These are phyloP conservation scores for Gonatopus flavifemur DNA, from an alignment of 1,140 invertebrate genomes.

Conservation along the genomic window DNA sequence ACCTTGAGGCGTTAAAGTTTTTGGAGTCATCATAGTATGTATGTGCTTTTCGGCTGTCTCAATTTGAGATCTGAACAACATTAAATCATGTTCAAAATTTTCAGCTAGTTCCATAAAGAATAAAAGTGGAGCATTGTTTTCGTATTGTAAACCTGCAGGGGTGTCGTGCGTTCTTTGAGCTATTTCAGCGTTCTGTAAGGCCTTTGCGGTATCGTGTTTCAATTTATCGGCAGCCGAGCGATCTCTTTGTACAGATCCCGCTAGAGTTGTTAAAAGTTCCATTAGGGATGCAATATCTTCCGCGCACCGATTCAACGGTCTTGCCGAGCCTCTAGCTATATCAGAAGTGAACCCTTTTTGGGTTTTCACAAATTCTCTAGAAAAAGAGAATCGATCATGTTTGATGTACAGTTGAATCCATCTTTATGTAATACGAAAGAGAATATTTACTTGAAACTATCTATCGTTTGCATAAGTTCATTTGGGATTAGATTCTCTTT, in stretches of 20 bases:
- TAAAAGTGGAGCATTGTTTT: slow-evolving; percentile 73
- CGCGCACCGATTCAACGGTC: slow-evolving; percentile 66
- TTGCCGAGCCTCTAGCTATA: slow-evolving; percentile 72
- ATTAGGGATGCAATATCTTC: slow-evolving; percentile 68
- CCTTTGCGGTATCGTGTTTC: slow-evolving; percentile 73
- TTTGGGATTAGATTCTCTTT: slow-evolving; percentile 75
- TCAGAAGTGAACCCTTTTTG: slow-evolving; percentile 82
- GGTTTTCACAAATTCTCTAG: slow-evolving; percentile 79
- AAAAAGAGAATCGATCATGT: slow-evolving; percentile 50
- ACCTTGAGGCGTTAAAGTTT: slow-evolving; percentile 70
- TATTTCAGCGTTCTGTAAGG: slow-evolving; percentile 76
- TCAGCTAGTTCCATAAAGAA: slow-evolving; percentile 74
- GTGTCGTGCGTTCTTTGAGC: slow-evolving; percentile 78
- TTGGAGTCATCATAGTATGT: slow-evolving; percentile 67
- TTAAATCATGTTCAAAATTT: slow-evolving; percentile 72
- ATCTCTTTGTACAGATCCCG: slow-evolving; percentile 65
- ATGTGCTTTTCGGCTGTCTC: slow-evolving; percentile 74
- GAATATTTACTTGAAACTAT: slow-evolving; percentile 62
- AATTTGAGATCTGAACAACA: slow-evolving; percentile 71
- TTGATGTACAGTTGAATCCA: not conserved
- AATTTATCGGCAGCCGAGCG: slow-evolving; percentile 69
- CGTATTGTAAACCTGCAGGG: slow-evolving; percentile 74
- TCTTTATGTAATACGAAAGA: not conserved
- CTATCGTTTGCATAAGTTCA: slow-evolving; percentile 66
- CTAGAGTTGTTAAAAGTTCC: slow-evolving; percentile 66